Evolutionary conservation across 2,888 invertebrate species (phyloP).

Genomic region (Luffia ferchaultella): DNA sequence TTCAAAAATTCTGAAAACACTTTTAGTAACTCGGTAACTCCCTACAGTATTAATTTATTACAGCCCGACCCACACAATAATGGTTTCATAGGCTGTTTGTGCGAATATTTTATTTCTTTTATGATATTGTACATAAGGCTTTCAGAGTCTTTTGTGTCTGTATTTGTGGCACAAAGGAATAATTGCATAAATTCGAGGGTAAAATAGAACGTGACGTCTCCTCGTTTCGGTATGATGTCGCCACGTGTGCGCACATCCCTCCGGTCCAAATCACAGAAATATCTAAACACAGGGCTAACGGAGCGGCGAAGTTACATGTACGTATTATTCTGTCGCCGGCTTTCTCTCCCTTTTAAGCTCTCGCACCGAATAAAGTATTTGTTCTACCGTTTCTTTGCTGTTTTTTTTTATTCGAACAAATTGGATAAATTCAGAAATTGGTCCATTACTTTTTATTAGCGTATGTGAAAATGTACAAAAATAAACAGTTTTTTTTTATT

Average conservation of each 20-base stretch:
- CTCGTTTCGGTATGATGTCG: not conserved
- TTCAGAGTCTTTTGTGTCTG: too few species aligned
- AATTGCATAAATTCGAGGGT: not conserved
- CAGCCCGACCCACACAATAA: too few species aligned
- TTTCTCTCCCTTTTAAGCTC: not conserved
- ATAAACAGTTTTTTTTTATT: too few species aligned
- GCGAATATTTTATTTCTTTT: too few species aligned
- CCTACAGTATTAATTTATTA: too few species aligned
- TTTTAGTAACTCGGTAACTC: too few species aligned
- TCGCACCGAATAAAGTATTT: too few species aligned
- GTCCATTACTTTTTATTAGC: conserved; percentile 1
- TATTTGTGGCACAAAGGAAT: not conserved
- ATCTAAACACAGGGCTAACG: not conserved
- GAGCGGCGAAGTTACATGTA: not conserved
- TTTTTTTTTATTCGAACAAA: too few species aligned
- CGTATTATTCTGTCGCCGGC: not conserved
- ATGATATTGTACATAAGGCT: too few species aligned
- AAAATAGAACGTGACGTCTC: not conserved
- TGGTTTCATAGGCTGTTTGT: too few species aligned
- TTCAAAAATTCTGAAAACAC: not conserved
- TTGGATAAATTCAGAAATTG: conserved; percentile 6
- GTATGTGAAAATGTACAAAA: too few species aligned
- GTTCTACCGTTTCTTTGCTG: too few species aligned
- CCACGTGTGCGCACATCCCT: not conserved
- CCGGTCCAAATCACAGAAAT: not conserved